phyloP scores from a whole-genome alignment of 64 coral and sea anemone genomes.

The Actinia tenebrosa region DNA sequence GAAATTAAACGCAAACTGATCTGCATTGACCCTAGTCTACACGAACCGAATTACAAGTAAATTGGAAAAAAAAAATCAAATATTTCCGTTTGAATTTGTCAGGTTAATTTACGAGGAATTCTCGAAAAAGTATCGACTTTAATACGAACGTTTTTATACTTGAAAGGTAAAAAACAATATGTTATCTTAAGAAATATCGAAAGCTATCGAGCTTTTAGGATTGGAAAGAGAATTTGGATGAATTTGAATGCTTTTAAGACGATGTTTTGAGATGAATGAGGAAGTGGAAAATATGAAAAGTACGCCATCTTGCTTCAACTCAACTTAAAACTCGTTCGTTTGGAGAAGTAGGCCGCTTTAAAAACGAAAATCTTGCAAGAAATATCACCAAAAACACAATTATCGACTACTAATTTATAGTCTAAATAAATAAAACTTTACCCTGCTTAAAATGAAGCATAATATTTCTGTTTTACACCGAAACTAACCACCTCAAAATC shows the following conservation, averaged over 20 bases:
- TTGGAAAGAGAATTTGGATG: neutral
- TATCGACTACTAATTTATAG: neutral
- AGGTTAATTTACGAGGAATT: neutral
- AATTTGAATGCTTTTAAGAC: neutral
- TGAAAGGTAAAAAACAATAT: neutral
- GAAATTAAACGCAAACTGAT: neutral
- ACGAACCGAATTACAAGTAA: neutral
- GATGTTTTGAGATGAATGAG: neutral
- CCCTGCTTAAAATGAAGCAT: neutral
- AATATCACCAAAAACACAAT: neutral
- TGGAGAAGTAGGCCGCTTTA: neutral
- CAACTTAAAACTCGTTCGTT: neutral
- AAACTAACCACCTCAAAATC: neutral
- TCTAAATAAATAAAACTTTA: neutral
- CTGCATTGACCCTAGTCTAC: neutral
- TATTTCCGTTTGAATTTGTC: neutral
- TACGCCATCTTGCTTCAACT: neutral
- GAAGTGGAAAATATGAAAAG: neutral
- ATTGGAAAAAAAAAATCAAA: neutral
- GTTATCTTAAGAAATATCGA: neutral
- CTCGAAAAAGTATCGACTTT: neutral
- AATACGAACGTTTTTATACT: neutral
- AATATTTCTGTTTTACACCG: neutral
- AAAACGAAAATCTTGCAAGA: neutral
- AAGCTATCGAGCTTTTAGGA: neutral